Conservation (phyloP, 2,113 vertebrate species). For the Toxotes chatareus region DNA sequence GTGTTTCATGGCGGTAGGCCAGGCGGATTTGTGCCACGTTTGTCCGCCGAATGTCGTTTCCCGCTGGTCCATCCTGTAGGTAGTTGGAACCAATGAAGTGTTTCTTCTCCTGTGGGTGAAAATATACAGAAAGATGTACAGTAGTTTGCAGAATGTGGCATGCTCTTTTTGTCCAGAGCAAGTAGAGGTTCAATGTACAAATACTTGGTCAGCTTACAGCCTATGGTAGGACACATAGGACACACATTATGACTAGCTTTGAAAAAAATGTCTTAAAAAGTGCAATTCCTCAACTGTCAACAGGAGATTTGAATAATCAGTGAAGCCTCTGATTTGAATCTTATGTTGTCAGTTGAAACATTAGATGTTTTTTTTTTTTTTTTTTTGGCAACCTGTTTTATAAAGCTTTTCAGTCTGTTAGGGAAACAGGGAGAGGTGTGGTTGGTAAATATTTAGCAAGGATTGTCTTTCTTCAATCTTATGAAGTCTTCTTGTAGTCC, state of each 20-base stretch:
- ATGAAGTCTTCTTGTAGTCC: not conserved
- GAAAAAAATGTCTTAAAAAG: not conserved
- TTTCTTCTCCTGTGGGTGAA: constrained; percentile 90
- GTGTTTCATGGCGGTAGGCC: constrained; percentile 93
- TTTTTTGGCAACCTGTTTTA: not conserved
- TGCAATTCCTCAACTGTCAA: not conserved
- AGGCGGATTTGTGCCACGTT: constrained; percentile 98
- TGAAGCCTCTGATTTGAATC: not conserved
- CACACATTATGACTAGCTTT: not conserved
- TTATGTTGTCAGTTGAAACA: not conserved
- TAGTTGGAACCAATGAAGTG: constrained; percentile 94
- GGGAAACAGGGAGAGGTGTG: not conserved
- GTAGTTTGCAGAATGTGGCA: not conserved
- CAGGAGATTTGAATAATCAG: not conserved
- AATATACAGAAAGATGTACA: not conserved
- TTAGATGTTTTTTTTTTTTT: not conserved
- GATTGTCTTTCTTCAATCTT: not conserved
- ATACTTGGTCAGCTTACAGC: not conserved
- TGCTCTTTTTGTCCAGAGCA: not conserved
- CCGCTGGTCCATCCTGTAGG: constrained; percentile 92
- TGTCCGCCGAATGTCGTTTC: constrained; percentile 94
- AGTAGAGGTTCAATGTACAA: not conserved
- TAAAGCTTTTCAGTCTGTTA: not conserved
- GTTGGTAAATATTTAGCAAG: not conserved
- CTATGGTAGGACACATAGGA: not conserved